Conservation (phyloP, 2,797 vertebrate species). For the Hyperoplus immaculatus region DNA sequence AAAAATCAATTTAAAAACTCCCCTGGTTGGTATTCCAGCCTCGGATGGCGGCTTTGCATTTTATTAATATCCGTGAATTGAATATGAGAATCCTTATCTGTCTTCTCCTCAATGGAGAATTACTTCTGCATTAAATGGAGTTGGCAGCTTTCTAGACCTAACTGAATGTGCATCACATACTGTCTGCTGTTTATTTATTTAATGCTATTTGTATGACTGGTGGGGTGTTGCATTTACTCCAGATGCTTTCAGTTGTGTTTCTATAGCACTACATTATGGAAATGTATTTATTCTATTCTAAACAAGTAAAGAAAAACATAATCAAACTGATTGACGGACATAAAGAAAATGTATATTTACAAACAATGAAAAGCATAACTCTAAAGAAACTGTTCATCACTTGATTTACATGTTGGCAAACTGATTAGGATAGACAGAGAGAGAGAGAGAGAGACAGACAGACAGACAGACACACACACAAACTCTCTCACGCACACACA, state of each 20-base stretch:
- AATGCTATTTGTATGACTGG: not conserved
- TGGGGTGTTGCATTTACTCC: not conserved
- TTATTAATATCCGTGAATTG: not conserved
- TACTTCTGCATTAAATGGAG: not conserved
- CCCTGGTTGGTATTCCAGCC: not conserved
- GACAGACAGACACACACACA: too few species aligned
- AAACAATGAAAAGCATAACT: too few species aligned
- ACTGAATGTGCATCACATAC: not conserved
- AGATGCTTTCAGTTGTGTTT: not conserved
- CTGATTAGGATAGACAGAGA: too few species aligned
- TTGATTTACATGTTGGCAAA: too few species aligned
- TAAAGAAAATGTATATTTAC: too few species aligned
- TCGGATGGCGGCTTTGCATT: not conserved
- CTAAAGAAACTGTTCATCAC: too few species aligned
- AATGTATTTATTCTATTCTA: too few species aligned
- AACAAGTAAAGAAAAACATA: too few species aligned
- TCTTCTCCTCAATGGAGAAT: constrained; percentile 8
- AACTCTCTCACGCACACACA: too few species aligned
- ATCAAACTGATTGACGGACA: too few species aligned
- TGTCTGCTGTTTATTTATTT: not conserved
- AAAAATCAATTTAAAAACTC: not conserved
- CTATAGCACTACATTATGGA: not conserved
- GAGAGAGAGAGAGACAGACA: too few species aligned
- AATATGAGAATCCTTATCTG: not conserved
- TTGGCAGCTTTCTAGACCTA: constrained; percentile 1